Percentiles rank a stretch among this genome's conserved stretches.
These are phyloP conservation scores for Erannis defoliaria DNA, from an alignment of 2,888 invertebrate genomes.

Conservation along the genomic window DNA sequence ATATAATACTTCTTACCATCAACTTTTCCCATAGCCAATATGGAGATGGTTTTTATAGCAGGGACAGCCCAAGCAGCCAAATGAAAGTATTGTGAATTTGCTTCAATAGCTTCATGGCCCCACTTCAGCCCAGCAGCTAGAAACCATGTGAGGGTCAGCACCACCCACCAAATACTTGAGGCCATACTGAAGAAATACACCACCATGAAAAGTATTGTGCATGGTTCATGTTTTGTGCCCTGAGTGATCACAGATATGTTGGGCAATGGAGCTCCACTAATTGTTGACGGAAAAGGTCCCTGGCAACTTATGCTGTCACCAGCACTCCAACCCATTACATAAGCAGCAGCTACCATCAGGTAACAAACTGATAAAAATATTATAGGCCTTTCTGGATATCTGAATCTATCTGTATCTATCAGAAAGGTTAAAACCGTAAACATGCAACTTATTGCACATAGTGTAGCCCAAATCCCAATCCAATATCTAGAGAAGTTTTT, in stretches of 20 bases:
- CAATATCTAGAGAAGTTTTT: slow-evolving; percentile 94
- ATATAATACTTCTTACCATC: slow-evolving; percentile 89
- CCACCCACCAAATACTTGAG: slow-evolving; percentile 99
- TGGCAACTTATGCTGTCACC: slow-evolving; percentile 94
- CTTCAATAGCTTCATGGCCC: slow-evolving; percentile 99
- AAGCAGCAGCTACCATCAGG: slow-evolving; percentile 96
- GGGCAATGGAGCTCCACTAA: slow-evolving; percentile 89
- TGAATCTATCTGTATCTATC: slow-evolving; percentile 97
- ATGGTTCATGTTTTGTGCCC: slow-evolving; percentile 93
- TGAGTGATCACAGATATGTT: slow-evolving; percentile 95
- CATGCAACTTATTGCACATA: slow-evolving; percentile 96
- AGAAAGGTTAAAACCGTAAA: slow-evolving; percentile 97
- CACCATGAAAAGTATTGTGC: slow-evolving; percentile 98
- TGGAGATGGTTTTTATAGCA: slow-evolving; percentile 97
- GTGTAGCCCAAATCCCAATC: slow-evolving; percentile 97
- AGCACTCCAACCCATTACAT: slow-evolving; percentile 94
- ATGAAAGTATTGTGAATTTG: slow-evolving; percentile 98
- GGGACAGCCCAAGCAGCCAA: slow-evolving; percentile 99
- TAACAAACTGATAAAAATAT: slow-evolving; percentile 99
- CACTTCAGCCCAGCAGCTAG: slow-evolving; percentile 98
- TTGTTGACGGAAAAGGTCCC: slow-evolving; percentile 91
- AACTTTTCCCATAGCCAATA: slow-evolving; percentile 97
- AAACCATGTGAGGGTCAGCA: slow-evolving; percentile 98
- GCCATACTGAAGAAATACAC: slow-evolving; percentile 99
- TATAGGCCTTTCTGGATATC: slow-evolving; percentile 99